phyloP scores from a whole-genome alignment of 2,888 invertebrate species.

The Neelides folsomi region DNA sequence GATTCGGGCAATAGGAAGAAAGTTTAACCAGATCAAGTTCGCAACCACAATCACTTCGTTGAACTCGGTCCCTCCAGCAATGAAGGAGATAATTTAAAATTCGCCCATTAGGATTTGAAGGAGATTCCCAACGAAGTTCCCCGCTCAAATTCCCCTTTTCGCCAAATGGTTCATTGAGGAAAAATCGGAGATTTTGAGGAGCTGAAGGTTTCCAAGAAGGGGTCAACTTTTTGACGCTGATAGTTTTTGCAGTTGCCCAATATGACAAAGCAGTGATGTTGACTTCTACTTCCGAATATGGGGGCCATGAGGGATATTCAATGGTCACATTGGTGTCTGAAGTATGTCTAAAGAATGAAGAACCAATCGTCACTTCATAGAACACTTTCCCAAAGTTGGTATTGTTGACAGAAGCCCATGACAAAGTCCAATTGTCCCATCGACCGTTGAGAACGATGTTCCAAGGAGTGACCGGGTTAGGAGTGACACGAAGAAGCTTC shows the following conservation, averaged over 20 bases:
- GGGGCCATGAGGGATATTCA: constrained; percentile 37
- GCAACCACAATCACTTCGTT: constrained; percentile 17
- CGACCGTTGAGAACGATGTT: constrained; percentile 58
- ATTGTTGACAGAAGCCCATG: constrained; percentile 60
- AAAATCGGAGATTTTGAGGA: constrained; percentile 59
- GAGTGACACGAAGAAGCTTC: constrained; percentile 50
- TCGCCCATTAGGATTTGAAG: constrained; percentile 58
- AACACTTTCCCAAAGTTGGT: constrained; percentile 68
- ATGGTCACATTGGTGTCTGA: not conserved
- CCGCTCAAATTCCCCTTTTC: constrained; percentile 54
- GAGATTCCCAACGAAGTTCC: constrained; percentile 67
- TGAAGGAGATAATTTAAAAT: constrained; percentile 57
- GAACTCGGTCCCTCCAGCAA: constrained; percentile 48
- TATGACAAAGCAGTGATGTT: constrained; percentile 67
- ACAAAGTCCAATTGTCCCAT: constrained; percentile 68
- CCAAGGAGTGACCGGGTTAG: constrained; percentile 52
- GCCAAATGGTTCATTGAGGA: constrained; percentile 40
- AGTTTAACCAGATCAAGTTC: constrained; percentile 12
- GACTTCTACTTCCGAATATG: constrained; percentile 58
- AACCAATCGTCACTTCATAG: constrained; percentile 47
- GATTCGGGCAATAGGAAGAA: constrained; percentile 18
- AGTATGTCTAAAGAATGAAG: not conserved
- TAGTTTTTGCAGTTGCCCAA: constrained; percentile 61
- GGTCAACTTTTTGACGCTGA: constrained; percentile 50
- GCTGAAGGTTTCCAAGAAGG: constrained; percentile 68